phyloP scores from a whole-genome alignment of 1,140 invertebrate genomes.

The Zelostemma sp. region DNA sequence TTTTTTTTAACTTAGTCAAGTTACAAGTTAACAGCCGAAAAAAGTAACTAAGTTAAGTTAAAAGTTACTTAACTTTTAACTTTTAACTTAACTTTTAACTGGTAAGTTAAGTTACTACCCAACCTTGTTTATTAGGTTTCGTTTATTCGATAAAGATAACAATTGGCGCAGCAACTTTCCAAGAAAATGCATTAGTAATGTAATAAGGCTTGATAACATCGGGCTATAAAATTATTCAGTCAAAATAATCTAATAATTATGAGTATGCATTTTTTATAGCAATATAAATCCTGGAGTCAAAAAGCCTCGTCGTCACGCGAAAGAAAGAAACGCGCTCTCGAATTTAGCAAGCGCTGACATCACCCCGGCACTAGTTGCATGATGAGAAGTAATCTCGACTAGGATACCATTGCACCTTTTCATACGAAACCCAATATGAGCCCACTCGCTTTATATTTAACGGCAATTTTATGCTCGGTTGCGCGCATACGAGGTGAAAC shows the following conservation, averaged over 20 bases:
- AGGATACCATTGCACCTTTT: conserved; percentile 35
- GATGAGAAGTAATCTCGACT: conserved; percentile 43
- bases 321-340: conserved; percentile 17
- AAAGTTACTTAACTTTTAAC: no score
- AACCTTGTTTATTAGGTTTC: no score
- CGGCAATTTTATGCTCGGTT: conserved; percentile 34
- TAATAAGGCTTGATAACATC: conserved; percentile 15
- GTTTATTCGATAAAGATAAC: no score
- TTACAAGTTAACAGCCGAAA: no score
- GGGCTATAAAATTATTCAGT: conserved; percentile 14
- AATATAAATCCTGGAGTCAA: conserved; percentile 29
- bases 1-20: no score
- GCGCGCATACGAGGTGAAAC: conserved; percentile 35
- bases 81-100: no score
- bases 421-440: conserved; percentile 29
- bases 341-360: conserved; percentile 16
- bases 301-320: conserved; percentile 28
- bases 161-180: no score
- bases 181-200: conserved; percentile 11
- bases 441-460: conserved; percentile 39
- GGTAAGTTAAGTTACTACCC: no score
- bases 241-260: conserved; percentile 39
- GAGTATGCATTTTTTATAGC: conserved; percentile 25
- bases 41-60: no score
- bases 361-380: conserved; percentile 38